Evolutionary conservation across 92 coral and sea anemone genomes (phyloP).

Genomic region (Galaxea fascicularis): DNA sequence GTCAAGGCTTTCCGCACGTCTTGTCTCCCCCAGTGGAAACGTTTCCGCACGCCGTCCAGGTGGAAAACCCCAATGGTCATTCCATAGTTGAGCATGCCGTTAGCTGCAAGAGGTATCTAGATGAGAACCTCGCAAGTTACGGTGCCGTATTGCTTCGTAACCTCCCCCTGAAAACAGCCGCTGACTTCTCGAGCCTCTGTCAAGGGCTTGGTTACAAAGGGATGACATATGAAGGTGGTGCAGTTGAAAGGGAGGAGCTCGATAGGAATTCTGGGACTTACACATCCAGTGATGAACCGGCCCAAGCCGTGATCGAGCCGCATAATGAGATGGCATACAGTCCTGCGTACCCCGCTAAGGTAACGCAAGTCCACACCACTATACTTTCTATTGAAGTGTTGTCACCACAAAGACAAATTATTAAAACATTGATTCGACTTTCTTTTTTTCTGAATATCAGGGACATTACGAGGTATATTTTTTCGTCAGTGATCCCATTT

Average conservation of each 20-base stretch:
- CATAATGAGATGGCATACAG: slow-evolving; percentile 95
- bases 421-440: too few relatives aligned
- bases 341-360: slow-evolving; percentile 85
- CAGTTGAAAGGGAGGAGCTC: slow-evolving; percentile 76
- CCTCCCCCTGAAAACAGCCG: slow-evolving; percentile 66
- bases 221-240: slow-evolving; percentile 90
- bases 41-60: slow-evolving; percentile 77
- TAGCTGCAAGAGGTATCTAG: slow-evolving; percentile 42
- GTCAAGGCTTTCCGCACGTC: slow-evolving; percentile 74
- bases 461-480: too few relatives aligned
- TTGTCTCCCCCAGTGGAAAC: slow-evolving; percentile 70
- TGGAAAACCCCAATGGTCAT: slow-evolving; percentile 50
- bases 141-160: slow-evolving; percentile 86
- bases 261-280: slow-evolving; percentile 65
- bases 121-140: slow-evolving; percentile 60
- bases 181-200: slow-evolving; percentile 75
- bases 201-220: slow-evolving; percentile 69
- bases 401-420: too few relatives aligned
- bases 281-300: slow-evolving; percentile 92
- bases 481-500: too few relatives aligned
- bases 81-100: slow-evolving; percentile 36
- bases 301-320: slow-evolving; percentile 74
- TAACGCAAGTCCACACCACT: not conserved
- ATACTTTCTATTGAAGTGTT: too few relatives aligned
- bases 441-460: too few relatives aligned